phyloP scores from a whole-genome alignment of 2,888 invertebrate genomes.

The Sipha maydis region DNA sequence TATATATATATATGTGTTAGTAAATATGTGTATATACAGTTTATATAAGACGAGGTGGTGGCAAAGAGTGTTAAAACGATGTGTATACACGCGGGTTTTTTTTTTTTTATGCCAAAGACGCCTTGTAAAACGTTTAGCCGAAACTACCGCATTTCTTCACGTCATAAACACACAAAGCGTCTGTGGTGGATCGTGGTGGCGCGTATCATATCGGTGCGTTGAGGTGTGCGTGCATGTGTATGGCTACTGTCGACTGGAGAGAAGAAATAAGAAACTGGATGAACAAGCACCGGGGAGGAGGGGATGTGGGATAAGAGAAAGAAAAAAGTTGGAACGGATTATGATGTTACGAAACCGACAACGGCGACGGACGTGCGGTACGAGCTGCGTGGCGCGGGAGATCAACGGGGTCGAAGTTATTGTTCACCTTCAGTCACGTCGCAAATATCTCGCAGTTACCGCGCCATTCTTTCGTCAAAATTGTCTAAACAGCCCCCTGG shows the following conservation, averaged over 20 bases:
- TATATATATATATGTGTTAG: neutral
- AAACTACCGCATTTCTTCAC: slow-evolving; percentile 44
- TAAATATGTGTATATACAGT: neutral
- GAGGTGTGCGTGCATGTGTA: neutral
- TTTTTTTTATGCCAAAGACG: slow-evolving; percentile 8
- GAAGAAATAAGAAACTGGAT: neutral
- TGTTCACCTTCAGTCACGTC: slow-evolving; percentile 60
- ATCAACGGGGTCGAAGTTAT: slow-evolving; percentile 6
- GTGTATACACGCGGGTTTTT: neutral
- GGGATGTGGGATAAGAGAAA: no score
- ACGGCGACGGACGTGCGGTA: neutral
- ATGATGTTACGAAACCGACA: slow-evolving; percentile 18
- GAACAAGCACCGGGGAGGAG: neutral
- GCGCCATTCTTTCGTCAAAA: slow-evolving; percentile 59
- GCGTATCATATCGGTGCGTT: neutral
- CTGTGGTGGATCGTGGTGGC: no score
- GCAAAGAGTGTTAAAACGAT: neutral
- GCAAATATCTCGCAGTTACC: slow-evolving; percentile 56
- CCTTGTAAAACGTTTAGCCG: slow-evolving; percentile 60
- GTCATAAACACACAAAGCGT: slow-evolving; percentile 23
- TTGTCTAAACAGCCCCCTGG: slow-evolving; percentile 57
- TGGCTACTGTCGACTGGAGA: neutral
- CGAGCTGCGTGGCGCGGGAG: neutral
- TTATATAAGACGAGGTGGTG: neutral
- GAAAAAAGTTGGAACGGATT: slow-evolving; percentile 16